A percentile compares a stretch with the other conserved stretches of the same genome.
phyloP scores from a whole-genome alignment of 2,797 vertebrate genomes.

The Lagodon rhomboides region DNA sequence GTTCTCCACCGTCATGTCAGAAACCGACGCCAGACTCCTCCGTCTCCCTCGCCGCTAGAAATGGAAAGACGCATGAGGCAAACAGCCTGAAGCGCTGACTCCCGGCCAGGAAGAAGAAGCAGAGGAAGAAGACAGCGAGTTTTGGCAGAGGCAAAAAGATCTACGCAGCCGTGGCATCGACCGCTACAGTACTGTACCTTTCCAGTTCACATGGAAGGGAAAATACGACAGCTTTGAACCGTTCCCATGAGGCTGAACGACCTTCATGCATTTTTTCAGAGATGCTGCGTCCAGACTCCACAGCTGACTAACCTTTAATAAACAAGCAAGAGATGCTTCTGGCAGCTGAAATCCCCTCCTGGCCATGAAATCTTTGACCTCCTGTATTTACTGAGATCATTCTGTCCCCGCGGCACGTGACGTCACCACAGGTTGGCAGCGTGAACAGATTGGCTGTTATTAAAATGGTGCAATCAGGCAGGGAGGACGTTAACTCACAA shows the following conservation, averaged over 20 bases:
- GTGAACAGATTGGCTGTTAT: background rate
- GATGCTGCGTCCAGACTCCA: constrained; percentile 27
- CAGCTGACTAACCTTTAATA: constrained; percentile 41
- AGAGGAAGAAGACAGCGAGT: constrained; percentile 35
- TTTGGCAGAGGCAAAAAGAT: constrained; percentile 28
- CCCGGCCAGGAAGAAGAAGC: constrained; percentile 39
- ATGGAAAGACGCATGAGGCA: constrained; percentile 36
- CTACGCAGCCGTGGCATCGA: constrained; percentile 1
- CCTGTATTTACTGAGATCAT: background rate
- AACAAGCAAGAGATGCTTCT: constrained; percentile 42
- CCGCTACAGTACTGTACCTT: constrained; percentile 5
- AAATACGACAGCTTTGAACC: constrained; percentile 28
- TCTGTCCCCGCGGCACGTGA: background rate
- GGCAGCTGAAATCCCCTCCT: constrained; percentile 34
- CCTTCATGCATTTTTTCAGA: constrained; percentile 19
- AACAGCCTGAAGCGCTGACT: constrained; percentile 45
- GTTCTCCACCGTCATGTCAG: constrained; percentile 26
- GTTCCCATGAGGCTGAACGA: constrained; percentile 7
- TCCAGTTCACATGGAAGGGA: constrained; percentile 20
- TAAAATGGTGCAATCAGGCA: background rate
- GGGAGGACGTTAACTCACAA: constrained; percentile 11
- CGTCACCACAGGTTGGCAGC: background rate
- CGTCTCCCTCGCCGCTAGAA: background rate
- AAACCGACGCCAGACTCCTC: constrained; percentile 17
- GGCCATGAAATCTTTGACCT: constrained; percentile 27